Base-by-base conservation (phyloP, 1,140 invertebrate genomes). In the Bombus picipes region DNA sequence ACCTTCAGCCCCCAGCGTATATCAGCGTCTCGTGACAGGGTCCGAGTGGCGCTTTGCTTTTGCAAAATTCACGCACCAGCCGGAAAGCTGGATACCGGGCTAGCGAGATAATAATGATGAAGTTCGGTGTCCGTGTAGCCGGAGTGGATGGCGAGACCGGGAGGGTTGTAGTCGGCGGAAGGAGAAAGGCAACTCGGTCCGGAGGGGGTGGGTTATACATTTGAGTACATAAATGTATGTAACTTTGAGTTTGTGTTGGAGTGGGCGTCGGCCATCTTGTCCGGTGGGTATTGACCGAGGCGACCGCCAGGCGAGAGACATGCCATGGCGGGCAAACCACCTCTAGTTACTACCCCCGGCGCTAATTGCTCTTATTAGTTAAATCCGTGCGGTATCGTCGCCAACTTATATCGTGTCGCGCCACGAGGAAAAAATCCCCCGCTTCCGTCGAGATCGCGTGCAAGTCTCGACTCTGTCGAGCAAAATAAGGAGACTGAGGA, bases 181-280 rank as follows among this genome's bases (percentile, higher is more conserved):
- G 92, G 93, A 93, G 93, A 92, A 94, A 92, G 92, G 92, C 94
- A 94, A 94, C 92, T 93, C 90, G 90, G 92, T 93, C 88, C 93
- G 92, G 88, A 92, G 92, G 89, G 91, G 93, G 93, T 94, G 94
- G 93, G 94, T 95, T 95, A 95, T 95, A 95, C 94, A 95, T 95
- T 95, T 95, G 93, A 95, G 94, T 95, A 95, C 94, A 95, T 95
- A 95, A 95, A 95, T 95, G 94, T 95, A 95, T 94, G 94, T 95
- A 95, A 95, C 94, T 95, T 94, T 93, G 94, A 93, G 94, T 93
- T 94, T 93, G 94, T 94, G 95, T 95, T 94, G 91, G 94, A 94
- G 94, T 95, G 94, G 94, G 94, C 94, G 95, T 95, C 95, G 94
- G 95, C 95, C 95, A 95, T 95, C 94, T 95, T 95, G 95, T 95